Conservation (phyloP, 2,888 invertebrate species). For the Phasia obesa region DNA sequence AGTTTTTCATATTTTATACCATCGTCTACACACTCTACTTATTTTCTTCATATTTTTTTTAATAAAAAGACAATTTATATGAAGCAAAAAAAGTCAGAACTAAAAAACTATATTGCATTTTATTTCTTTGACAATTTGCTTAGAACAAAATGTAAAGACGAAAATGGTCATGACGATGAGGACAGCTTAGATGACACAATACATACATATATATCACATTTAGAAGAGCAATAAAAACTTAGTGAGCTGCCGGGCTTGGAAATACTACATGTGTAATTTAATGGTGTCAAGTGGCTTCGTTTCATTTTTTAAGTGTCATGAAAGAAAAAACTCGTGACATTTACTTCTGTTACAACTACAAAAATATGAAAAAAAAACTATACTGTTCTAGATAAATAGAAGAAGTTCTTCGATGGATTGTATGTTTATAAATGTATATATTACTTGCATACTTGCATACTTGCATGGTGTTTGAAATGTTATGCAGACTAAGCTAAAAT, state of each 20-base stretch:
- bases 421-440: conserved; percentile 20
- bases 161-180: not conserved
- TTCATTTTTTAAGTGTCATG: conserved; percentile 70
- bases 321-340: conserved; percentile 57
- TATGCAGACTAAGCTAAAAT: no score
- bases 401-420: conserved; percentile 36
- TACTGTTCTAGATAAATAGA: conserved; percentile 28
- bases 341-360: conserved; percentile 55
- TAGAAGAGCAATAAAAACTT: not conserved
- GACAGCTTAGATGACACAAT: not conserved
- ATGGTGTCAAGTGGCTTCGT: conserved; percentile 71
- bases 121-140: conserved; percentile 42
- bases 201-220: not conserved
- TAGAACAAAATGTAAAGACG: conserved; percentile 29
- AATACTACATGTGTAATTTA: conserved; percentile 56
- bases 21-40: conserved; percentile 5
- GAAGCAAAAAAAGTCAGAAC: not conserved
- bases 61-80: not conserved
- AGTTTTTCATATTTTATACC: not conserved
- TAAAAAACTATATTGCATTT: conserved; percentile 11
- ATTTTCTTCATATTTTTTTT: no score
- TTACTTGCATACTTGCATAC: no score
- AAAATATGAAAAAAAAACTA: not conserved
- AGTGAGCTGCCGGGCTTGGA: conserved; percentile 7
- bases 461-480: no score